Conservation (phyloP, 2,888 invertebrate genomes). For the Hedychridium roseum region DNA sequence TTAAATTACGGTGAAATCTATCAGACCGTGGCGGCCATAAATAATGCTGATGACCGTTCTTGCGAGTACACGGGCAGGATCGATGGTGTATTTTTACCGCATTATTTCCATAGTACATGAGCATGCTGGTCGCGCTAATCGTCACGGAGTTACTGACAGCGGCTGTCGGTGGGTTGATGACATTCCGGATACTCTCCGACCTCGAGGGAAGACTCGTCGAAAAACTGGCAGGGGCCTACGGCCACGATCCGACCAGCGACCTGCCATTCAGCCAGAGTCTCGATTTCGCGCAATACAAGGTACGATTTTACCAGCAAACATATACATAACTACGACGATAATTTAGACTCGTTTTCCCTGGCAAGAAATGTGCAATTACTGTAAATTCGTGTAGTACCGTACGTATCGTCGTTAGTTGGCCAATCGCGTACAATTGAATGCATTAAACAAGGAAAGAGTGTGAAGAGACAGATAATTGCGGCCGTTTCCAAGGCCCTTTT, state of each 20-base stretch:
- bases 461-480: no score
- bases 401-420: no score
- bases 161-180: constrained; percentile 56
- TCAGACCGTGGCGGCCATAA: no score
- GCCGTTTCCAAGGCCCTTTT: no score
- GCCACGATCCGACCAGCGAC: constrained; percentile 55
- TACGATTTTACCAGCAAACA: constrained; percentile 30
- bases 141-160: constrained; percentile 63
- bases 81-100: constrained; percentile 6
- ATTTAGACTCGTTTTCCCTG: no score
- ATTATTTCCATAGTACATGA: constrained; percentile 60
- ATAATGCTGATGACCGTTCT: no score
- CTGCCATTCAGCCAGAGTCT: constrained; percentile 62
- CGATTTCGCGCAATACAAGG: constrained; percentile 65
- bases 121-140: constrained; percentile 63
- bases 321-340: no score
- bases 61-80: constrained; percentile 13
- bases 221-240: constrained; percentile 59
- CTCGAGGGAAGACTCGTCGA: constrained; percentile 56
- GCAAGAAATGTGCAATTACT: no score
- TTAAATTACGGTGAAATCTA: no score
- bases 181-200: constrained; percentile 58
- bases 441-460: no score
- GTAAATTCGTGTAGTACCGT: no score
- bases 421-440: no score